These are phyloP conservation scores for Chymomyza caudatula DNA, from an alignment of 2,888 invertebrate species.

Conservation along the genomic window DNA sequence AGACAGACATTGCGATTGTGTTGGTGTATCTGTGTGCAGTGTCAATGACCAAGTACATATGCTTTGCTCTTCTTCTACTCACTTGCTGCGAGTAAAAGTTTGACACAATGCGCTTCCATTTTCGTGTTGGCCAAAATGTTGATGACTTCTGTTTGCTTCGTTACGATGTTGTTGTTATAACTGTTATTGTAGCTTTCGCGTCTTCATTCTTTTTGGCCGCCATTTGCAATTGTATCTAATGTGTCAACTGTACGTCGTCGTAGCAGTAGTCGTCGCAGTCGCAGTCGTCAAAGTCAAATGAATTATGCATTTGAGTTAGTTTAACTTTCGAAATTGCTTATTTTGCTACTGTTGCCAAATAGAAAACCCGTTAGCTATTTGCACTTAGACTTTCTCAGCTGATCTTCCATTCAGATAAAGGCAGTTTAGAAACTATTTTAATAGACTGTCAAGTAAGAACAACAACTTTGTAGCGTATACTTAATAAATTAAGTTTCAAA, in stretches of 20 bases:
- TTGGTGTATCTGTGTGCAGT: constrained; percentile 18
- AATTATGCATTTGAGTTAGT: constrained; percentile 63
- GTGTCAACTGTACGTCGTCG: constrained; percentile 60
- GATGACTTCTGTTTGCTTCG: constrained; percentile 4
- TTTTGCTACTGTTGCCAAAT: constrained; percentile 43
- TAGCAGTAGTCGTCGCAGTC: too few relatives aligned
- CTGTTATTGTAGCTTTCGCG: constrained; percentile 29
- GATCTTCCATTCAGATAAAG: constrained; percentile 43
- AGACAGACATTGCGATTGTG: background rate
- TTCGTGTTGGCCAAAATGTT: constrained; percentile 34
- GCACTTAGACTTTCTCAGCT: constrained; percentile 35
- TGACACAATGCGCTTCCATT: constrained; percentile 66
- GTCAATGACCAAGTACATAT: constrained; percentile 53
- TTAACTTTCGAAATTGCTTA: constrained; percentile 67
- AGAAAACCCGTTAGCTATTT: constrained; percentile 52
- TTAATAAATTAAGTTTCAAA: constrained; percentile 7
- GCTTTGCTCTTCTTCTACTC: background rate
- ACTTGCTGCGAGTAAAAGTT: constrained; percentile 55
- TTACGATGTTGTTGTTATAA: constrained; percentile 16
- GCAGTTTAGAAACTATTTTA: background rate
- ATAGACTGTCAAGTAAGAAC: background rate
- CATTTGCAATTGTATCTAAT: constrained; percentile 60
- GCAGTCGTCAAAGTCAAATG: constrained; percentile 40
- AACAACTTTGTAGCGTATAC: constrained; percentile 24
- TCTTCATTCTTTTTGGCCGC: constrained; percentile 41